Evolutionary conservation across 2,797 vertebrate species (phyloP), one percentile per base, ranked within the genome.

Genomic region (Macropodus opercularis): DNA sequence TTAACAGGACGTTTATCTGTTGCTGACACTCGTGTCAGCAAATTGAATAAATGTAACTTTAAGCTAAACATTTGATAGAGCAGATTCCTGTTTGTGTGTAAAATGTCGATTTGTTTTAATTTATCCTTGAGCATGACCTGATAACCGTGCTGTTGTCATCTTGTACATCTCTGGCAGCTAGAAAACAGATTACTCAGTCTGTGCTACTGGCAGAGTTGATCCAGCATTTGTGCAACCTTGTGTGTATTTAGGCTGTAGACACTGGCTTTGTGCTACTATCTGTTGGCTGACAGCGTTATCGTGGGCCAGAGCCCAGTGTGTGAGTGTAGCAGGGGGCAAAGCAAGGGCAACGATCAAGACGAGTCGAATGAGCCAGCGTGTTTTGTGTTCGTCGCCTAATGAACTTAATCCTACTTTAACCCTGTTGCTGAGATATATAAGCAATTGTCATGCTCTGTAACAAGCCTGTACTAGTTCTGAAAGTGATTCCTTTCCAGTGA

Each of bases 201-300:
- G 32, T 5, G 0, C 40, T 1, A 2, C 27, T 69, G 23, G 29
- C 54, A 47, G 23, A 31, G 35, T 23, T 21, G 13, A n/a, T 41
- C 2, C 12, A 54, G 35, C 36, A 9, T 62, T 39, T 61, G 22
- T 39, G 17, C 3, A 8, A 23, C 36, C 35, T 52, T 52, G 60
- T 64, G 12, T 58, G 35, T 56, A 41, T 55, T 51, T 34, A 42
- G 18, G 12, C 9, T 1, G 22, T 19, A 40, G 46, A 57, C 44
- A 18, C 6, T 60, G 65, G 53, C 54, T 57, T 69, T 78, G 58
- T 75, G 70, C 59, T 69, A 23, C 38, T 27, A 40, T 66, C 62
- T 72, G 60, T 34, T n/a, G 39, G 41, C 38, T 44, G 35, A 48
- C 53, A 38, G 14, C 63, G 39, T 72, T 72, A 66, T 71, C 62